These are phyloP conservation scores for Drosophila buzzatii DNA, from an alignment of 2,888 invertebrate genomes.

Conservation along the genomic window DNA sequence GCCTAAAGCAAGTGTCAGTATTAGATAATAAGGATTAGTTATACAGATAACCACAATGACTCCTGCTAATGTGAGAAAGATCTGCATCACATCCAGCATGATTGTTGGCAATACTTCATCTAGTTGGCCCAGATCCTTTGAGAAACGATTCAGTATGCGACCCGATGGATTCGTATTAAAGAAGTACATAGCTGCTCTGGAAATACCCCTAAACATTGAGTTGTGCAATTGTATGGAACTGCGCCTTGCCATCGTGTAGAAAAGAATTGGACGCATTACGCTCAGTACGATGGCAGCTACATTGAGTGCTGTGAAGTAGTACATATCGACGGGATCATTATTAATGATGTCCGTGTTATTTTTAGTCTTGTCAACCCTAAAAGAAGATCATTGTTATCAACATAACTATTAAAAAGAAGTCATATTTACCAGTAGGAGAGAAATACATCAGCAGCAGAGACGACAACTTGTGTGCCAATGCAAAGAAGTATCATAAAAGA, in stretches of 20 bases:
- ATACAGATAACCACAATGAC: constrained; percentile 91
- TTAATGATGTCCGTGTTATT: constrained; percentile 12
- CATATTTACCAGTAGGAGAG: constrained; percentile 89
- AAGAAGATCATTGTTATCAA: background rate
- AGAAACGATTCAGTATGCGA: constrained; percentile 93
- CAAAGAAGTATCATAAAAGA: constrained; percentile 87
- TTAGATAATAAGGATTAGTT: constrained; percentile 90
- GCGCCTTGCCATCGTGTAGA: constrained; percentile 88
- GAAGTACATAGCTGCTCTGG: constrained; percentile 92
- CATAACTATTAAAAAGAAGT: background rate
- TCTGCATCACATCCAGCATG: constrained; percentile 87
- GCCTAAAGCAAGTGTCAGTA: constrained; percentile 90
- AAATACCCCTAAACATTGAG: constrained; percentile 92
- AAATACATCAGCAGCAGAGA: constrained; percentile 91
- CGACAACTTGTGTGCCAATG: constrained; percentile 88
- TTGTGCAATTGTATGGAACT: constrained; percentile 93
- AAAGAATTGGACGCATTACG: constrained; percentile 84
- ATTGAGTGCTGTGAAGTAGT: constrained; percentile 86
- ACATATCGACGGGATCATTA: constrained; percentile 81
- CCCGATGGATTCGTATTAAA: constrained; percentile 95
- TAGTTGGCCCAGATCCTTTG: constrained; percentile 92
- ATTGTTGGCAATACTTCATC: constrained; percentile 84
- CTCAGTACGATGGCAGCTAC: constrained; percentile 83
- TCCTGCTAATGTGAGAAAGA: constrained; percentile 92
- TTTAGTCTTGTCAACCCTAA: constrained; percentile 72